Conservation (phyloP, 2,888 invertebrate genomes). For the Luperina testacea region DNA sequence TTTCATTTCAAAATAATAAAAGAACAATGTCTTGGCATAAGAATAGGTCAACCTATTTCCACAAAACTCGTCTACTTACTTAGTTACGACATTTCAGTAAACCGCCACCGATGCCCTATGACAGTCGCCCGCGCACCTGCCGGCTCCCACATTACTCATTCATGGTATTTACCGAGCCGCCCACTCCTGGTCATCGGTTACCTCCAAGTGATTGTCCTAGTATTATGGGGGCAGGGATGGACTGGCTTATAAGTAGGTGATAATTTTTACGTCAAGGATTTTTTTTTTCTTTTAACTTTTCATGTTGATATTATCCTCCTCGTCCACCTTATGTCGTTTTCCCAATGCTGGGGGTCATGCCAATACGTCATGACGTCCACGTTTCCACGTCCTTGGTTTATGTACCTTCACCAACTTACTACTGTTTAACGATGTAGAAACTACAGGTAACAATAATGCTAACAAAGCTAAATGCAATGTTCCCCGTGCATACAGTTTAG, state of each 20-base stretch:
- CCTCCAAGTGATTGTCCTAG: slow-evolving; percentile 40
- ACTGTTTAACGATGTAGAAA: no score
- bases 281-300: no score
- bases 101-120: background rate
- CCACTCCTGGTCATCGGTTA: slow-evolving; percentile 71
- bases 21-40: background rate
- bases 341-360: no score
- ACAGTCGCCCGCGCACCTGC: slow-evolving; percentile 35
- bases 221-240: slow-evolving; percentile 42
- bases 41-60: background rate
- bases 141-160: slow-evolving; percentile 67
- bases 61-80: slow-evolving; percentile 4
- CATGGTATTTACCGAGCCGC: slow-evolving; percentile 71
- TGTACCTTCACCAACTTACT: no score
- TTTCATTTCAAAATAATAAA: no score
- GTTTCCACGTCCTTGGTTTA: no score
- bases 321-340: no score
- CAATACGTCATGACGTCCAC: no score
- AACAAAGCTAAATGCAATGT: no score
- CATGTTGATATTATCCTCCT: no score
- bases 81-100: background rate
- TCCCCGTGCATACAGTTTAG: no score
- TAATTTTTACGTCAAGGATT: background rate
- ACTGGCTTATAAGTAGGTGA: background rate
- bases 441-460: no score